Evolutionary conservation across 2,888 invertebrate species (phyloP).

Genomic region (Thalpophila matura): DNA sequence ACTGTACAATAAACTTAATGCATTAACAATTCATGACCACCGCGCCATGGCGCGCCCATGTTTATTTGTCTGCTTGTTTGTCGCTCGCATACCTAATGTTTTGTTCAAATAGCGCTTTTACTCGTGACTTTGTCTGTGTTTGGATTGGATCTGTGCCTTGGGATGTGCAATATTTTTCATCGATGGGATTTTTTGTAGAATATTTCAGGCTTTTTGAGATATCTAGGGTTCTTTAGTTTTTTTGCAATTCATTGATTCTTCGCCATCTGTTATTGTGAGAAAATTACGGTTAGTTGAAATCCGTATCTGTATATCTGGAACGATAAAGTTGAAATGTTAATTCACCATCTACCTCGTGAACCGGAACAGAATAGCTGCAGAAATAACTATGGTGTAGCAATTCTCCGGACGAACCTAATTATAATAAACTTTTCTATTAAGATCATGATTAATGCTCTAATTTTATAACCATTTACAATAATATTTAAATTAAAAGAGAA

Average conservation of each 20-base stretch:
- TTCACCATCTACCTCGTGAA: no score
- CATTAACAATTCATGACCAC: constrained; percentile 55
- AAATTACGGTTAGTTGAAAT: no score
- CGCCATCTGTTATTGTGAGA: no score
- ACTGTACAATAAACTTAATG: constrained; percentile 11
- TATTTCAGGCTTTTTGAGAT: no score
- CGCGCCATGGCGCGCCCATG: constrained; percentile 32
- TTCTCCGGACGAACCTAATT: neutral
- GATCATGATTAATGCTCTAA: neutral
- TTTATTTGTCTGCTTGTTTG: constrained; percentile 48
- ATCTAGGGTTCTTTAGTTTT: no score
- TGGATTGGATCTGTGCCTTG: constrained; percentile 1
- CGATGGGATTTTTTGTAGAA: no score
- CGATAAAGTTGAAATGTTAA: no score
- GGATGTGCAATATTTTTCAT: neutral
- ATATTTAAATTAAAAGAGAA: constrained; percentile 1
- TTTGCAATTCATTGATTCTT: no score
- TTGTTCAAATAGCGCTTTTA: constrained; percentile 25
- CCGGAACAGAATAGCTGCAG: neutral
- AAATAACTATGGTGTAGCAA: neutral
- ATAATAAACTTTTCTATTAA: neutral
- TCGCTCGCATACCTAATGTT: constrained; percentile 44
- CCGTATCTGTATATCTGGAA: no score
- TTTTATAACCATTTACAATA: no score
- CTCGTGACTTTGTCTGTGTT: constrained; percentile 8